Evolutionary conservation across 2,888 invertebrate species (phyloP).

Genomic region (Rapana venosa): DNA sequence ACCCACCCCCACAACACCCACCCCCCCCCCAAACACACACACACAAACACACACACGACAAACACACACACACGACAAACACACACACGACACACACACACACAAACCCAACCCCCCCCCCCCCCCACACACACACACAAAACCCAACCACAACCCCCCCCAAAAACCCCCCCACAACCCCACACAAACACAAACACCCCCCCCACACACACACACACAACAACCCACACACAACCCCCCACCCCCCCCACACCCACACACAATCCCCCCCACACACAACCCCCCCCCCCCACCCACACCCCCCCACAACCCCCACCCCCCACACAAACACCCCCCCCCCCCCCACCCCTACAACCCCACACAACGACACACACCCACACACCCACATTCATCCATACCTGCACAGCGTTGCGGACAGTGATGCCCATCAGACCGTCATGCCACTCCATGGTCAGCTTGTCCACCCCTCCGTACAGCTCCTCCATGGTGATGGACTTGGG

Average conservation of each 20-base stretch:
- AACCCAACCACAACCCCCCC: no score
- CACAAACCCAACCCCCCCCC: no score
- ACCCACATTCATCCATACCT: slow-evolving; percentile 76
- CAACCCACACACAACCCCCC: background rate
- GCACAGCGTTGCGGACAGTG: slow-evolving; percentile 83
- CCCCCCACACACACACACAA: no score
- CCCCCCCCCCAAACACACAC: no score
- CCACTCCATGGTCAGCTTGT: slow-evolving; percentile 92
- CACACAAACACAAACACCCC: background rate
- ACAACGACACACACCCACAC: background rate
- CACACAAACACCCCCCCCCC: background rate
- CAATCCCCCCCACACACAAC: background rate
- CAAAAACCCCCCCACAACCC: no score
- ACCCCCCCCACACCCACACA: background rate
- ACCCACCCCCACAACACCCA: no score
- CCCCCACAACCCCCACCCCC: no score
- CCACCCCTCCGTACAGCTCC: slow-evolving; percentile 92
- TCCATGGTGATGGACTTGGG: slow-evolving; percentile 93
- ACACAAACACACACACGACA: no score
- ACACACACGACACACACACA: no score
- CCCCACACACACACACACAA: background rate
- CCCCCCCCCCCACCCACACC: background rate
- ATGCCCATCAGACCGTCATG: slow-evolving; percentile 90
- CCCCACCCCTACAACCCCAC: background rate
- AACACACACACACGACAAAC: no score